A percentile compares a stretch with the other conserved stretches of the same genome.
phyloP scores from a whole-genome alignment of 2,888 invertebrate species.

The Aphodius granarius region DNA sequence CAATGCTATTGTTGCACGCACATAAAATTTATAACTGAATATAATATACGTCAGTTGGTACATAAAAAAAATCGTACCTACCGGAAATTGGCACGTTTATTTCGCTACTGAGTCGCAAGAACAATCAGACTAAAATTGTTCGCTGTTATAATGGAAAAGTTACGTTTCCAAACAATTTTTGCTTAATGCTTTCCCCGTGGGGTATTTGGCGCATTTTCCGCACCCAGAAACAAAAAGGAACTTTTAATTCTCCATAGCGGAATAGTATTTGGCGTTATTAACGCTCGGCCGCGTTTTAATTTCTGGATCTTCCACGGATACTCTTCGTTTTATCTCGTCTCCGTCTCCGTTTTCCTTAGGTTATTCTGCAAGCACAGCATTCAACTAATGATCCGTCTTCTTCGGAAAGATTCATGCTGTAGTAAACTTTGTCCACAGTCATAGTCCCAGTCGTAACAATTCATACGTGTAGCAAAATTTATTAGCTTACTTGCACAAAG shows the following conservation, averaged over 20 bases:
- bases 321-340: neutral
- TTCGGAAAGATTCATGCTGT: neutral
- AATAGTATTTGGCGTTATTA: slow-evolving; percentile 11
- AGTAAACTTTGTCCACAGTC: neutral
- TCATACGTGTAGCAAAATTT: too few relatives aligned
- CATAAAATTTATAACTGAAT: too few relatives aligned
- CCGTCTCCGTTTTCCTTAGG: neutral
- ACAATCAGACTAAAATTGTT: neutral
- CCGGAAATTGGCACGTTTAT: neutral
- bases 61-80: neutral
- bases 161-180: neutral
- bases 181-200: neutral
- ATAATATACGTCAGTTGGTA: too few relatives aligned
- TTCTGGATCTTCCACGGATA: neutral
- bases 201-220: neutral
- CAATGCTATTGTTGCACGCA: too few relatives aligned
- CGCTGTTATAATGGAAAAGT: neutral
- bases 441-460: neutral
- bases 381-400: neutral
- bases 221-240: slow-evolving; percentile 1
- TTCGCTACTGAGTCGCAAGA: neutral
- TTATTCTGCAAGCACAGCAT: neutral
- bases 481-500: too few relatives aligned
- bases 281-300: slow-evolving; percentile 9
- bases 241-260: slow-evolving; percentile 12